A percentile compares a stretch with the other conserved stretches of the same genome.
Evolutionary conservation across 2,797 vertebrate species (phyloP).

Genomic region (Poecile montanus): DNA sequence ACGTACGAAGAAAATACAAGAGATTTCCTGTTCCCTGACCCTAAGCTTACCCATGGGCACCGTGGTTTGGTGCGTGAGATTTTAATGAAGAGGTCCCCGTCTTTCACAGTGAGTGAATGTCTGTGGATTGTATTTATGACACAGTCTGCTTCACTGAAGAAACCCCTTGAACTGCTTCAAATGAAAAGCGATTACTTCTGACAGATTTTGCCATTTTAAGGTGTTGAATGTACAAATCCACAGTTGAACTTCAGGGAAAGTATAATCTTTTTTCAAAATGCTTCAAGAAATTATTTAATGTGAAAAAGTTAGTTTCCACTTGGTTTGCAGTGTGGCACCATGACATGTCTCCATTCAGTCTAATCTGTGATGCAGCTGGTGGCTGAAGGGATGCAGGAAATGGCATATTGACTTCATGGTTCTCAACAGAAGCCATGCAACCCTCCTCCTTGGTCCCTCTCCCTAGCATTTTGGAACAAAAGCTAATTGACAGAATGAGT

Average conservation of each 20-base stretch:
- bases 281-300: slow-evolving; percentile 4
- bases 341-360: background rate
- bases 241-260: slow-evolving; percentile 16
- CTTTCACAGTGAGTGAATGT: slow-evolving; percentile 83
- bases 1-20: slow-evolving; percentile 86
- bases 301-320: slow-evolving; percentile 15
- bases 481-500: slow-evolving; percentile 1
- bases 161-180: slow-evolving; percentile 45
- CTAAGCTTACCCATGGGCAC: slow-evolving; percentile 76
- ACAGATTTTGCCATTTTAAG: slow-evolving; percentile 35
- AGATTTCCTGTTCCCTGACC: slow-evolving; percentile 90
- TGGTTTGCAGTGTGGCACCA: background rate
- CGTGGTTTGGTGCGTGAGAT: slow-evolving; percentile 83
- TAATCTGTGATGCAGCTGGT: background rate
- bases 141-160: slow-evolving; percentile 8
- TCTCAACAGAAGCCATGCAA: background rate
- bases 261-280: background rate
- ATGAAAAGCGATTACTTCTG: slow-evolving; percentile 34
- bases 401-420: background rate
- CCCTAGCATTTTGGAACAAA: background rate
- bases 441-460: background rate
- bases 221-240: slow-evolving; percentile 26
- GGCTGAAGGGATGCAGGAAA: background rate
- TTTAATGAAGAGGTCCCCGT: slow-evolving; percentile 87
- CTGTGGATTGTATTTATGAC: slow-evolving; percentile 36